A percentile compares a stretch with the other conserved stretches of the same genome.
phyloP scores from a whole-genome alignment of 2,797 vertebrate species.

The Acanthiza pusilla region DNA sequence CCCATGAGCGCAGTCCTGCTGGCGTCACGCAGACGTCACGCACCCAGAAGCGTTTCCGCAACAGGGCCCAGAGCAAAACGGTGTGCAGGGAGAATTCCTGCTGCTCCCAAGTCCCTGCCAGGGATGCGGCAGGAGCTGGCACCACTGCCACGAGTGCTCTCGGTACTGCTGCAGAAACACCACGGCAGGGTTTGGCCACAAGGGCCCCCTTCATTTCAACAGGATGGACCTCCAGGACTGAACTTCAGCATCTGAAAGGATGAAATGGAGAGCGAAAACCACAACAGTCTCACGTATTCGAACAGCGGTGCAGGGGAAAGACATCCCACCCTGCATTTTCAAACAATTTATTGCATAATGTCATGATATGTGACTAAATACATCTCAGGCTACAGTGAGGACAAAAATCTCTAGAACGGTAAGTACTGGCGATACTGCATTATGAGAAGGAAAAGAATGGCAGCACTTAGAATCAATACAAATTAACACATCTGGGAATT shows the following conservation, averaged over 20 bases:
- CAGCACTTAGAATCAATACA: conserved; percentile 32
- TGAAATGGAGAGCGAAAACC: conserved; percentile 16
- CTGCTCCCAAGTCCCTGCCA: neutral
- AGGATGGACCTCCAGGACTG: neutral
- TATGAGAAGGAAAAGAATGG: conserved; percentile 33
- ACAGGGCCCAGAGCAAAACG: neutral
- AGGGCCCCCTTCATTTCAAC: neutral
- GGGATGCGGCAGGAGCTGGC: neutral
- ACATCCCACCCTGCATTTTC: conserved; percentile 43
- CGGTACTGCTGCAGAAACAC: neutral
- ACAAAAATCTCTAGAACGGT: conserved; percentile 51
- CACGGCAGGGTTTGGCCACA: rapidly evolving
- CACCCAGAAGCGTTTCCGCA: neutral
- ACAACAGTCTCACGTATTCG: neutral
- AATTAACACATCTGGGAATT: neutral
- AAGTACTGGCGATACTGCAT: conserved; percentile 38
- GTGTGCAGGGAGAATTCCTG: neutral
- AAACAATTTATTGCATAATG: conserved; percentile 75
- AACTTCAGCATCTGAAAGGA: neutral
- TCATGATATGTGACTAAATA: conserved; percentile 70
- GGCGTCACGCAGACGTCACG: rapidly evolving
- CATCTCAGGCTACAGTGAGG: conserved; percentile 66
- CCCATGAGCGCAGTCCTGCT: neutral
- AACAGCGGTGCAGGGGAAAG: conserved; percentile 39
- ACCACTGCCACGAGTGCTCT: rapidly evolving